Evolutionary conservation across 1,140 invertebrate genomes (phyloP).

Genomic region (Patella vulgata): DNA sequence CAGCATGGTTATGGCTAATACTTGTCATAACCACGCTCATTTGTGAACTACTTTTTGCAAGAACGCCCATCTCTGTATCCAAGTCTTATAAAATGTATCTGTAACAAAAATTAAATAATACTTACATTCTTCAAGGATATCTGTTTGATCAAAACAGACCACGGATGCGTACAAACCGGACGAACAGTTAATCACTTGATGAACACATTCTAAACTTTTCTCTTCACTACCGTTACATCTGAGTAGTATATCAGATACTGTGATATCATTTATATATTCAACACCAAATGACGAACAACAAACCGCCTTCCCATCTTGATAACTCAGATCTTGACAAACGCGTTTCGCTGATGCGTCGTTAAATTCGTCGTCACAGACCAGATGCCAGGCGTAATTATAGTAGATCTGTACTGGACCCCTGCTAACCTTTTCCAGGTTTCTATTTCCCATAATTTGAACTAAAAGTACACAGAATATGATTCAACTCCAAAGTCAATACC

Average conservation of each 20-base stretch:
- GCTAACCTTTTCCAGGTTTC: background rate
- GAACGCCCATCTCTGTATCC: no score
- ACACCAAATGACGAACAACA: slow-evolving; percentile 45
- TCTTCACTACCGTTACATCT: slow-evolving; percentile 33
- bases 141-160: slow-evolving; percentile 33
- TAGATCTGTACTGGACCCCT: slow-evolving; percentile 12
- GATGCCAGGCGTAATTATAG: background rate
- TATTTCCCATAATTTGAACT: no score
- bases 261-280: background rate
- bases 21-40: no score
- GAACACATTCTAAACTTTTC: slow-evolving; percentile 29
- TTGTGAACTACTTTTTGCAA: no score
- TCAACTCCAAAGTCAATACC: no score
- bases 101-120: no score
- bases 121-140: slow-evolving; percentile 22
- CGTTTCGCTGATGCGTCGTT: background rate
- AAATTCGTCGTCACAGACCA: slow-evolving; percentile 14
- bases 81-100: no score
- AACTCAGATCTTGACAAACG: slow-evolving; percentile 14
- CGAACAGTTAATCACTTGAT: slow-evolving; percentile 24
- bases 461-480: no score
- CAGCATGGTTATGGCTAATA: no score
- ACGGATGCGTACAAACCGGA: slow-evolving; percentile 45
- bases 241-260: slow-evolving; percentile 25
- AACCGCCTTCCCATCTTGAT: slow-evolving; percentile 22